Conservation (phyloP, 1,140 invertebrate genomes). For the Ceratosolen fusciceps region DNA sequence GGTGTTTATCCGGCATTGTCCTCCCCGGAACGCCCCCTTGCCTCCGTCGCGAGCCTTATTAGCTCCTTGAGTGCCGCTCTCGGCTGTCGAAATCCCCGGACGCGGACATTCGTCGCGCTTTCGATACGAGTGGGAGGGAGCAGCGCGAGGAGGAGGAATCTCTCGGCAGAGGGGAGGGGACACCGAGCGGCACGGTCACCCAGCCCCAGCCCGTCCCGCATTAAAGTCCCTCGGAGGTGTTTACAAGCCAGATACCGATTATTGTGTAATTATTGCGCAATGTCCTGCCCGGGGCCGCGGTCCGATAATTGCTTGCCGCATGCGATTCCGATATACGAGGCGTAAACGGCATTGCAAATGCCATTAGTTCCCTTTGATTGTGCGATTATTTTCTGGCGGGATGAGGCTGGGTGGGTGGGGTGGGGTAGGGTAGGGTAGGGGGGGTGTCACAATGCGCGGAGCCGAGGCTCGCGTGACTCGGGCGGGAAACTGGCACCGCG, state of each 20-base stretch:
- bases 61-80: background rate
- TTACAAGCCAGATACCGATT: background rate
- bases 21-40: too few species aligned
- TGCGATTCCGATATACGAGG: background rate
- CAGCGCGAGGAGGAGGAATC: background rate
- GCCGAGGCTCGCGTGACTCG: background rate
- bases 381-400: background rate
- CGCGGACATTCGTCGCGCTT: background rate
- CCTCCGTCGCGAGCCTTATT: background rate
- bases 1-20: too few species aligned
- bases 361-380: background rate
- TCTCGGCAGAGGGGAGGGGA: background rate
- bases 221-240: too few species aligned
- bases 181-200: background rate
- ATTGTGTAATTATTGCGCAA: background rate
- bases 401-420: too few species aligned
- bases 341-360: background rate
- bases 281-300: background rate
- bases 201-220: too few species aligned
- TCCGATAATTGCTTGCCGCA: background rate
- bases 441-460: conserved; percentile 1
- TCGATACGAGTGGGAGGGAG: background rate
- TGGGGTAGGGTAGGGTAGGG: too few species aligned
- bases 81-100: background rate
- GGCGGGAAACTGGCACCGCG: background rate